phyloP scores from a whole-genome alignment of 92 coral and sea anemone species.

The Pocillopora meandrina region DNA sequence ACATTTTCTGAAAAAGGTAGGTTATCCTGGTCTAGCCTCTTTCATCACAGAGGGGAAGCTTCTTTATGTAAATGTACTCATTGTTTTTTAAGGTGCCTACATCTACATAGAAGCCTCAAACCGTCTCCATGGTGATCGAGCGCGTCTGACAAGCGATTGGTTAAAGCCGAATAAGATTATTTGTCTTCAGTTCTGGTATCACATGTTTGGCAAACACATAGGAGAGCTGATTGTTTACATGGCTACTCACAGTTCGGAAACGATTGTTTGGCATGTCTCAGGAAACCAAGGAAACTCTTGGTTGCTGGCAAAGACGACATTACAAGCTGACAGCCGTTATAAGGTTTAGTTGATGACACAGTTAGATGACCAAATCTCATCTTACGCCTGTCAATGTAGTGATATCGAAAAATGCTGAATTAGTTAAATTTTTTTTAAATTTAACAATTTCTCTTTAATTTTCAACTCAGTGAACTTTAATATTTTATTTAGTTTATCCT shows the following conservation, averaged over 20 bases:
- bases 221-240: slow-evolving; percentile 19
- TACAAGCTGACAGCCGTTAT: slow-evolving; percentile 5
- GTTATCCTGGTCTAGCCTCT: neutral
- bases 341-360: slow-evolving; percentile 12
- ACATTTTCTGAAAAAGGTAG: slow-evolving; percentile 23
- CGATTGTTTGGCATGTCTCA: slow-evolving; percentile 14
- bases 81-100: slow-evolving; percentile 13
- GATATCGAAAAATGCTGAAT: too few relatives aligned
- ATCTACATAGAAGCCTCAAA: slow-evolving; percentile 34
- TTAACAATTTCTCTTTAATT: too few relatives aligned
- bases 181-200: slow-evolving; percentile 45
- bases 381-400: too few relatives aligned
- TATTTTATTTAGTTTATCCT: slow-evolving; percentile 20
- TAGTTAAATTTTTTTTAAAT: too few relatives aligned
- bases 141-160: slow-evolving; percentile 32
- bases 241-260: slow-evolving; percentile 22
- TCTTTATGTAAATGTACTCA: neutral
- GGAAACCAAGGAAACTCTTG: slow-evolving; percentile 34
- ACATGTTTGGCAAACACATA: slow-evolving; percentile 40
- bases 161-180: neutral
- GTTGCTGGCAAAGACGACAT: slow-evolving; percentile 5
- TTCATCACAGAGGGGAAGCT: neutral
- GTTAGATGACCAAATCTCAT: neutral
- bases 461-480: neutral
- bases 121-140: slow-evolving; percentile 26